Evolutionary conservation across 1,140 invertebrate species (phyloP), one percentile per base, ranked within the genome.

Genomic region (Eumaeus atala): DNA sequence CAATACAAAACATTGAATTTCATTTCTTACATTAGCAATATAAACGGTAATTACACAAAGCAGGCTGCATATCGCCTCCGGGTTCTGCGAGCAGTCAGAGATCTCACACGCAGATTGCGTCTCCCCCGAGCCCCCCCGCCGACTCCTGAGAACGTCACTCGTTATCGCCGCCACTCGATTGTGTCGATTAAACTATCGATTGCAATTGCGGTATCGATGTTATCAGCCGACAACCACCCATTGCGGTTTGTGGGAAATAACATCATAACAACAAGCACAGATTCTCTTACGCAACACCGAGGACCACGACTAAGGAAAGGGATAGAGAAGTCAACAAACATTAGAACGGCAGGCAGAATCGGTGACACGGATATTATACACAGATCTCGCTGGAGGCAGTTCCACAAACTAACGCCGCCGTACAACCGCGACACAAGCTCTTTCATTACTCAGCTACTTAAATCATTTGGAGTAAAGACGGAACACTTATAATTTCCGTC

Each of bases 91-190:
- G 18, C 21, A 2, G 21, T 6, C 21, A 3, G 6, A 16, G 82
- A 85, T 85, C 77, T 85, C 81, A 81, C 81, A 85, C 72, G 73
- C 51, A 71, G 81, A 85, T 85, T 83, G 12, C 48, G 50, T 37
- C 64, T 64, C 59, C 77, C 73, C 70, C 66, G 67, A 69, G 49
- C 37, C 62, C 66, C 21, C 75, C 78, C 62, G 72, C 64, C 67
- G 70, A 52, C 67, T 74, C 68, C 72, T 81, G 81, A 81, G 77
- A 84, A 83, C 76, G 66, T 67, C 66, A 73, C 72, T 84, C 70
- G 73, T 84, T 82, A 84, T 59, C 61, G 56, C 57, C 61, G 64
- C 72, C 59, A 57, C 62, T 60, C 59, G 61, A 62, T 63, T 58
- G 54, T 66, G 56, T 56, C 54, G 54, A 61, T 66, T 66, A 66